phyloP scores from a whole-genome alignment of 2,888 invertebrate species.

The Allolobophora icterica region DNA sequence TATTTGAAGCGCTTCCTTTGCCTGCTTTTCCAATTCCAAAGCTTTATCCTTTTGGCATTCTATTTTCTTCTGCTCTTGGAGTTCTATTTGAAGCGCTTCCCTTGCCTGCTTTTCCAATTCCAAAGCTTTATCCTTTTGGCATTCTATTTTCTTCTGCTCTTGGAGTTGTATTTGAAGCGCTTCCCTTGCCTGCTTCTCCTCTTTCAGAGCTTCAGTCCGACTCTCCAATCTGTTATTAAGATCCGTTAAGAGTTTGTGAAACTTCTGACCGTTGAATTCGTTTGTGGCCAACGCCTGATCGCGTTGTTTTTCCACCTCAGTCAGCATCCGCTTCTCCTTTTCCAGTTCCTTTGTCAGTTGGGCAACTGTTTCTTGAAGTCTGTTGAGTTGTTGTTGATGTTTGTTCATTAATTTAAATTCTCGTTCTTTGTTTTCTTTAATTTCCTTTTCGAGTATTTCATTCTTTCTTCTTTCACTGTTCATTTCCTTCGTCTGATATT shows the following conservation, averaged over 20 bases:
- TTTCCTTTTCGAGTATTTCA: not conserved
- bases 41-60: too few species aligned
- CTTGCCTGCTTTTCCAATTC: too few species aligned
- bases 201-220: not conserved
- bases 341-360: not conserved
- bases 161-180: too few species aligned
- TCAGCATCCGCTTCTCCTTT: not conserved
- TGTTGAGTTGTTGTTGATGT: not conserved
- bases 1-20: too few species aligned
- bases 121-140: too few species aligned
- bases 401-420: not conserved
- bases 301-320: not conserved
- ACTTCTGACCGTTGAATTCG: not conserved
- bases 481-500: not conserved
- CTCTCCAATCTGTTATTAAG: not conserved
- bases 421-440: not conserved
- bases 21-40: too few species aligned
- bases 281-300: not conserved
- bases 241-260: not conserved
- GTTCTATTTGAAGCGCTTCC: too few species aligned
- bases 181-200: not conserved
- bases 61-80: too few species aligned
- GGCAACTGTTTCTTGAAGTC: not conserved
- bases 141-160: too few species aligned
- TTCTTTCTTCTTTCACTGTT: not conserved